These are phyloP conservation scores for Trichogramma evanescens DNA, from an alignment of 2,888 invertebrate genomes.

Conservation along the genomic window DNA sequence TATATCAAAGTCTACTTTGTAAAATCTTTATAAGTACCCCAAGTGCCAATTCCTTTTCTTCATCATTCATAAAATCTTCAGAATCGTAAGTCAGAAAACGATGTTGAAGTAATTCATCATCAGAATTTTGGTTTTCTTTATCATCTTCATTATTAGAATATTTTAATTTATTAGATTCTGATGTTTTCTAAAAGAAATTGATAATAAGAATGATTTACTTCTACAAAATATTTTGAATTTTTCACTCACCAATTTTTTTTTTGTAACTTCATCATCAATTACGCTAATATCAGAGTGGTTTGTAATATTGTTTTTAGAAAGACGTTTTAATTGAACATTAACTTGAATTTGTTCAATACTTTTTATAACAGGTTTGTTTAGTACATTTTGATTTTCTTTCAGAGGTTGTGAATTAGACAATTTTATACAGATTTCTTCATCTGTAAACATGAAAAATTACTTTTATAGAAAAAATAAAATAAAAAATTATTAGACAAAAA, in stretches of 20 bases:
- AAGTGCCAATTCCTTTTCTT: not conserved
- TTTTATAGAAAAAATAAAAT: not conserved
- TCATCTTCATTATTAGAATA: not conserved
- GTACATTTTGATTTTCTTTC: not conserved
- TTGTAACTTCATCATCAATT: not conserved
- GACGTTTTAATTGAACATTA: conserved; percentile 3
- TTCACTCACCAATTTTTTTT: too few species aligned
- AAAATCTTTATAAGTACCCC: conserved; percentile 4
- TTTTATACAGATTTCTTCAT: not conserved
- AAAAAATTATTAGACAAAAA: not conserved
- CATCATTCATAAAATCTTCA: conserved; percentile 10
- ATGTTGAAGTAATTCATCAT: conserved; percentile 4
- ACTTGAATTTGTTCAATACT: conserved; percentile 10
- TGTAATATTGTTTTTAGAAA: not conserved
- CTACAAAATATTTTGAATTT: too few species aligned
- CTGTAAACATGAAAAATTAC: not conserved
- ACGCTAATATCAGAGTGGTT: conserved; percentile 2
- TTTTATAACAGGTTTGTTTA: conserved; percentile 16
- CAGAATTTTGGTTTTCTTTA: not conserved
- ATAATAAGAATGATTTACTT: not conserved
- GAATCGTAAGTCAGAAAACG: conserved; percentile 18
- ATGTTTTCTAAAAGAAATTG: not conserved
- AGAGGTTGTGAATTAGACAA: not conserved
- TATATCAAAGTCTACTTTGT: not conserved
- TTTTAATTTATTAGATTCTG: not conserved